Base-by-base conservation (phyloP, 1,140 invertebrate species). In the Neotoxoptera formosana region DNA sequence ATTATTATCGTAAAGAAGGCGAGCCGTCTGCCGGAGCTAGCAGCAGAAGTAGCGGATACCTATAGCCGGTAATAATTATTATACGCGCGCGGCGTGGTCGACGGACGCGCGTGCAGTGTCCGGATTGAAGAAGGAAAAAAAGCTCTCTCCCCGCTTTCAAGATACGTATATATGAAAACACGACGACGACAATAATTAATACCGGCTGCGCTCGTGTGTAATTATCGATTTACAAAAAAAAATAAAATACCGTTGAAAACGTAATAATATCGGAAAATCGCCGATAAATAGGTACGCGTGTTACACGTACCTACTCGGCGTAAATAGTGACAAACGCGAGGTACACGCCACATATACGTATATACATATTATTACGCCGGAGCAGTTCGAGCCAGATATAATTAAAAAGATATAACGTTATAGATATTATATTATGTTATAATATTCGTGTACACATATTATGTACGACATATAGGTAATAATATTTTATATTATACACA, bases 1-100 rank as follows among this genome's bases (percentile, higher is more conserved):
- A 87, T 84, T 84, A 83, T 84, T 41, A 84, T 84, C 60, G 60
- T 76, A 76, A 87, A 48, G 45, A 87, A 87, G 86, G 86, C 84
- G 84, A 87, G 84, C 86, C 84, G 45, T 87, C 9, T 47, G 45
- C 45, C n/a, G 17, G 2, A 3, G 17, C 6, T n/a, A n/a, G n/a
- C 8, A 30, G 30, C 25, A 87, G 17, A 48, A 87, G 30, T 87
- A 87, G 45, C 60, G 60, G 60, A 76, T 76, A 76, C 60, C n/a
- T 76, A 67, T 30, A 76, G 60, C 6, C n/a, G 48, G n/a, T 51
- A 87, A 87, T 87, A 87, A 87, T 87, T 87, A 87, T 87, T 87
- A 87, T 87, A 47, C 45, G 8, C 25, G 25, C 9, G 21, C 41
- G 41, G 36, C 21, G 1, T 23, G 36, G 21, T n/a, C 83, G 41